Evolutionary conservation across 2,888 invertebrate genomes (phyloP).

Genomic region (Monopis laevigella): DNA sequence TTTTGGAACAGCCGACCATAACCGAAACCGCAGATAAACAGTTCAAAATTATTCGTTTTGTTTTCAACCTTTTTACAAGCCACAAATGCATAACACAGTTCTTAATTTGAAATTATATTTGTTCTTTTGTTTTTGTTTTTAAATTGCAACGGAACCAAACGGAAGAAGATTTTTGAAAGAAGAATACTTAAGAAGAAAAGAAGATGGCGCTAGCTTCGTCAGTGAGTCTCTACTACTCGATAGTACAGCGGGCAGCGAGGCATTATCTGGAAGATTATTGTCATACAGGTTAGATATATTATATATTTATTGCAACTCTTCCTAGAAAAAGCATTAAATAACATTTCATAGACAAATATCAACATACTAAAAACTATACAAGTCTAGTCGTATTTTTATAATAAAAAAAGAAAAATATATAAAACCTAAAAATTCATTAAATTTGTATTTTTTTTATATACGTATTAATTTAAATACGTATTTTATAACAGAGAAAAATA

Average conservation of each 20-base stretch:
- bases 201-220: conserved; percentile 71
- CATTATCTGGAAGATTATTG: conserved; percentile 75
- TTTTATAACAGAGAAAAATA: too few species aligned
- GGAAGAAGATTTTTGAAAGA: conserved; percentile 20
- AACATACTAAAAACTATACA: not conserved
- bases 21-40: conserved; percentile 47
- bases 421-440: not conserved
- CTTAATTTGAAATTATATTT: conserved; percentile 39
- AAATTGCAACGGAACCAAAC: not conserved
- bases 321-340: not conserved
- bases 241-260: conserved; percentile 73
- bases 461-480: too few species aligned
- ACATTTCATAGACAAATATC: not conserved
- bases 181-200: conserved; percentile 29
- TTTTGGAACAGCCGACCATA: conserved; percentile 14
- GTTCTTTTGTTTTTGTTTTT: conserved; percentile 40
- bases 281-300: conserved; percentile 64
- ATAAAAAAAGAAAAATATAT: not conserved
- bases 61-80: conserved; percentile 16
- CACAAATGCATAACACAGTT: conserved; percentile 25
- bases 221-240: conserved; percentile 75
- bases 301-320: not conserved
- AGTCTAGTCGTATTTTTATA: not conserved
- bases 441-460: too few species aligned
- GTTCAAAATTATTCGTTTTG: conserved; percentile 51